A percentile compares a stretch with the other conserved stretches of the same genome.
Evolutionary conservation across 2,113 vertebrate species (phyloP).

Genomic region (Montifringilla adamsi): DNA sequence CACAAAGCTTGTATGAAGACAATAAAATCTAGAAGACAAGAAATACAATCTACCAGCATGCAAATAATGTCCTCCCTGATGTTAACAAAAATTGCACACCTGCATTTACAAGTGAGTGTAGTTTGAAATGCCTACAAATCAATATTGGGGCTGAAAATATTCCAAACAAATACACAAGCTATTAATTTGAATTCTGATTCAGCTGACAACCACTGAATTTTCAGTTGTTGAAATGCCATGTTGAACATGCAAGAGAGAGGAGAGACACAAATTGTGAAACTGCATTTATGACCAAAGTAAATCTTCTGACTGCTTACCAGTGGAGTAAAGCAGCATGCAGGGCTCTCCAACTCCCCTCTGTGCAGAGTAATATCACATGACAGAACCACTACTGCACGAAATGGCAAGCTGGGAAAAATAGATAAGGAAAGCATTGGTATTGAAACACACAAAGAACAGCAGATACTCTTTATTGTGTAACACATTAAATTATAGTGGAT

Average conservation of each 20-base stretch:
- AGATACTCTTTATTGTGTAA: conserved; percentile 54
- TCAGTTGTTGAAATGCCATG: background rate
- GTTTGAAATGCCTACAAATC: background rate
- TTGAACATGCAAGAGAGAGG: background rate
- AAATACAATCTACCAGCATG: background rate
- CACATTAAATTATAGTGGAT: conserved; percentile 11
- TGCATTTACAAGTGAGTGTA: background rate
- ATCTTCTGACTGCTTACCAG: background rate
- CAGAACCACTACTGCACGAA: conserved; percentile 23
- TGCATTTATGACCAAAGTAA: conserved; percentile 30
- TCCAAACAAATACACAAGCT: background rate
- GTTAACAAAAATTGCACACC: background rate
- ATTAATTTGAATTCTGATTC: background rate
- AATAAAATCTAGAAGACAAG: background rate
- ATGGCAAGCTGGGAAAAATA: conserved; percentile 63
- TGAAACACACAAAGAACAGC: conserved; percentile 55
- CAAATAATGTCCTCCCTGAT: background rate
- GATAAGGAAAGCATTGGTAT: conserved; percentile 57
- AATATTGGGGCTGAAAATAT: background rate
- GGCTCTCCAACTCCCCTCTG: background rate
- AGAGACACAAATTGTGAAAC: background rate
- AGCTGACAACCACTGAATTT: background rate
- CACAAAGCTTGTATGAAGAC: background rate
- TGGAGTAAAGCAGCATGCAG: background rate
- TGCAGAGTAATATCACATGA: conserved; percentile 28